Evolutionary conservation across 1,140 invertebrate species (phyloP).

Genomic region (Drosophila gunungcola): DNA sequence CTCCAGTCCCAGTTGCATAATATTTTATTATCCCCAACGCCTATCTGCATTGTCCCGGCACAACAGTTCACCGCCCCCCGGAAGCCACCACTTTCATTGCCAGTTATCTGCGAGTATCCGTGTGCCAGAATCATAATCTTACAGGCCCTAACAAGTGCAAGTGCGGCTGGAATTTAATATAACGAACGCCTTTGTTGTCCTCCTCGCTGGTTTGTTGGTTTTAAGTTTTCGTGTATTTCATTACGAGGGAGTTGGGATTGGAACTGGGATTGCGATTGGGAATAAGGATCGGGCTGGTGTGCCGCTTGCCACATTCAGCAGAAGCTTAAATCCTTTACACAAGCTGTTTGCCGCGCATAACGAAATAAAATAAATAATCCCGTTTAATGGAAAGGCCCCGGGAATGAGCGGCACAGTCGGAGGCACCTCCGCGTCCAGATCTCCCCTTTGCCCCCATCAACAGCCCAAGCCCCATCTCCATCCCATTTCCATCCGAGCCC

Average conservation of each 20-base stretch:
- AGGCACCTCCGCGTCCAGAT: conserved; percentile 5
- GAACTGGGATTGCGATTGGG: conserved; percentile 22
- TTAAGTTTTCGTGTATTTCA: conserved; percentile 73
- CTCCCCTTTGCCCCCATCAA: too few relatives aligned
- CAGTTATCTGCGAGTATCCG: conserved; percentile 32
- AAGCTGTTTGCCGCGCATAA: conserved; percentile 79
- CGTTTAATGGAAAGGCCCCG: conserved; percentile 67
- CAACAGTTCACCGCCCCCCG: conserved; percentile 12
- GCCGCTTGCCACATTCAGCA: conserved; percentile 52
- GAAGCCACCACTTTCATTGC: conserved; percentile 22
- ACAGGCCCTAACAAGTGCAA: conserved; percentile 64
- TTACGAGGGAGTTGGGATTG: conserved; percentile 40
- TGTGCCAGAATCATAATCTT: conserved; percentile 55
- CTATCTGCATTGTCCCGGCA: conserved; percentile 49
- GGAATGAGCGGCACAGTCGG: conserved; percentile 21
- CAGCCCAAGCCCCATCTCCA: background rate
- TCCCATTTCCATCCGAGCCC: conserved; percentile 22
- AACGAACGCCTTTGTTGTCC: conserved; percentile 46
- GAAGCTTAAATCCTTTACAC: conserved; percentile 77
- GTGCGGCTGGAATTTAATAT: conserved; percentile 72
- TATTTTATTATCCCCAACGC: conserved; percentile 69
- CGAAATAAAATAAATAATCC: conserved; percentile 83
- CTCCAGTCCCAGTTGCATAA: conserved; percentile 67
- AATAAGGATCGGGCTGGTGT: conserved; percentile 33
- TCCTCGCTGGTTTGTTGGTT: conserved; percentile 54